phyloP scores from a whole-genome alignment of 2,113 vertebrate species.

The Syrmaticus mikado region DNA sequence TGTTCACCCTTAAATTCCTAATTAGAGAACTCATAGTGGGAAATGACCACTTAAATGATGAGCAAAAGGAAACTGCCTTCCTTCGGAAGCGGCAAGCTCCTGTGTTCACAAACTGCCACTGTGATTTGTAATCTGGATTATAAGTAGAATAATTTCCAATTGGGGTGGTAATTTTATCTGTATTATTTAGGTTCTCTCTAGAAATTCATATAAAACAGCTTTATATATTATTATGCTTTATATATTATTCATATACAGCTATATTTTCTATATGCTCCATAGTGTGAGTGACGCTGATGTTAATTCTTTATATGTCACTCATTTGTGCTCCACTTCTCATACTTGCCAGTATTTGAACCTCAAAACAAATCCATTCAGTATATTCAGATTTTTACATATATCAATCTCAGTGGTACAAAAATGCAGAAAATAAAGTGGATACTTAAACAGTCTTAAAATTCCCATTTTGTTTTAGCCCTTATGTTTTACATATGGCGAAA shows the following conservation, averaged over 20 bases:
- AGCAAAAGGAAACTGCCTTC: slow-evolving; percentile 3
- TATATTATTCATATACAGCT: no score
- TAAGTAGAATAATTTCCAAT: neutral
- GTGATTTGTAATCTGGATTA: neutral
- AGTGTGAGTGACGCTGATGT: neutral
- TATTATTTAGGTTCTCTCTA: neutral
- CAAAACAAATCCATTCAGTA: neutral
- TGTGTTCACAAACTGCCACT: neutral
- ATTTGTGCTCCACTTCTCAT: neutral
- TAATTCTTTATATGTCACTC: neutral
- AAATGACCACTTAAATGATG: slow-evolving; percentile 41
- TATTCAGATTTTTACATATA: neutral
- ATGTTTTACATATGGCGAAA: neutral
- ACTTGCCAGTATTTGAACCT: neutral
- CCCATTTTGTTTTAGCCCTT: neutral
- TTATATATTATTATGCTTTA: no score
- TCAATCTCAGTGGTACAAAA: neutral
- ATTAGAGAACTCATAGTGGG: slow-evolving; percentile 48
- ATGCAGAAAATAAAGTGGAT: neutral
- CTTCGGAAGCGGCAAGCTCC: neutral
- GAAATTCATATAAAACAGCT: neutral
- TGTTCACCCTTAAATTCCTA: slow-evolving; percentile 59
- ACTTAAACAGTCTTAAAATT: neutral
- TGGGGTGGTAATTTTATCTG: neutral
- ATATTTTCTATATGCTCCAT: neutral